Evolutionary conservation across 2,113 vertebrate species (phyloP).

Genomic region (Lates calcarifer): DNA sequence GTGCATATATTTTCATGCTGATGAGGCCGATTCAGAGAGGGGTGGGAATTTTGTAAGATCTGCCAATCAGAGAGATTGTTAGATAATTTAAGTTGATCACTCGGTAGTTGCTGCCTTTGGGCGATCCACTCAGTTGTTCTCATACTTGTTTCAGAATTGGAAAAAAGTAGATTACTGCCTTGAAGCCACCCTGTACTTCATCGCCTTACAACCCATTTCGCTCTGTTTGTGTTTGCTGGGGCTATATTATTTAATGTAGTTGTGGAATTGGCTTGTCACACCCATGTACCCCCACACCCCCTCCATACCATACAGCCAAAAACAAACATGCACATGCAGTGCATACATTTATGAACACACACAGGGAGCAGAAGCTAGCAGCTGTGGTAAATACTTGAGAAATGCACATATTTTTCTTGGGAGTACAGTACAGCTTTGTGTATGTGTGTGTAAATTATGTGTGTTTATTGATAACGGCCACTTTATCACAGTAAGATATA

Average conservation of each 20-base stretch:
- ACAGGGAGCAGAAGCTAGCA: background rate
- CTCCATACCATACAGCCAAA: constrained; percentile 11
- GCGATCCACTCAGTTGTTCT: constrained; percentile 31
- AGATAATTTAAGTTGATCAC: constrained; percentile 40
- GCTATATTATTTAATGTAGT: constrained; percentile 42
- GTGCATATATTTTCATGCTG: constrained; percentile 58
- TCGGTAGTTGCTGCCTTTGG: constrained; percentile 45
- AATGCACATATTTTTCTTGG: background rate
- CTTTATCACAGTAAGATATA: background rate
- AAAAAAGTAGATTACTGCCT: constrained; percentile 58
- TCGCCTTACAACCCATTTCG: constrained; percentile 4
- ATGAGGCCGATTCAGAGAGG: constrained; percentile 32
- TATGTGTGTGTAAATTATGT: background rate
- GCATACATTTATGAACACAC: background rate
- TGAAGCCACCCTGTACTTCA: constrained; percentile 27
- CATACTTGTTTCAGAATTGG: constrained; percentile 40
- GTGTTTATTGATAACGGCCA: background rate
- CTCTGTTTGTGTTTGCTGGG: constrained; percentile 35
- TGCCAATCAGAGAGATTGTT: constrained; percentile 58
- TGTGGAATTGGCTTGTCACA: background rate
- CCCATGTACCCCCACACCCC: background rate
- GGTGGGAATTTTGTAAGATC: constrained; percentile 36
- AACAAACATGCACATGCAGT: constrained; percentile 8
- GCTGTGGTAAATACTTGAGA: background rate
- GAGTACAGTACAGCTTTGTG: background rate